Evolutionary conservation across 2,888 invertebrate genomes (phyloP), one percentile per base, ranked within the genome.

Genomic region (Luperina testacea): DNA sequence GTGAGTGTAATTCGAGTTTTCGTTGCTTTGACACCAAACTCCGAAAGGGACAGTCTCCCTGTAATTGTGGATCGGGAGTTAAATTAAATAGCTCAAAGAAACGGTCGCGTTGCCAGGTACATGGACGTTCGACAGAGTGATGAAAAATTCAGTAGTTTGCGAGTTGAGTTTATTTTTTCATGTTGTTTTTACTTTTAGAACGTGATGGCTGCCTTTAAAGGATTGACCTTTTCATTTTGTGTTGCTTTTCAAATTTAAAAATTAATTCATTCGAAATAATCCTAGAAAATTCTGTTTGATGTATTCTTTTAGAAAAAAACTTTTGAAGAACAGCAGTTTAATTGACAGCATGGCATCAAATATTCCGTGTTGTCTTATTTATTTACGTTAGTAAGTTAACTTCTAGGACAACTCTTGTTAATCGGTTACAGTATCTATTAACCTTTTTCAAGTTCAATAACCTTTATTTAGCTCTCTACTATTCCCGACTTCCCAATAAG

Each of bases 1-100:
- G 85, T 80, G 90, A 86, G 82, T 81, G 84, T 90, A 89, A 90
- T 90, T 90, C 83, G 89, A 89, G 86, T 88, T 85, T 90, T 82
- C 83, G 90, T 88, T 86, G 91, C 94, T 94, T 95, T 95, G 95
- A 94, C 93, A 94, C 92, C 90, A 87, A 92, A 94, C 92, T 92
- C 94, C 90, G 82, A 93, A 93, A 93, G 91, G 93, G 92, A 88
- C 90, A 88, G 90, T 87, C 88, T 89, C 90, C 87, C 92, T 93
- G 93, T 95, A 95, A 95, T 95, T 94, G 93, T 92, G 91, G 90
- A 93, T 92, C 90, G 91, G 82, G 92, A 94, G 93, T 93, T 92
- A 91, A 95, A 95, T 95, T 93, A 93, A 91, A 91, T 90, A 85
- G 91, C 88, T 89, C 89, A 92, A 94, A 93, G 92, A 92, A 92